Conservation (phyloP, 2,888 invertebrate genomes). For the Falcaria lacertinaria region DNA sequence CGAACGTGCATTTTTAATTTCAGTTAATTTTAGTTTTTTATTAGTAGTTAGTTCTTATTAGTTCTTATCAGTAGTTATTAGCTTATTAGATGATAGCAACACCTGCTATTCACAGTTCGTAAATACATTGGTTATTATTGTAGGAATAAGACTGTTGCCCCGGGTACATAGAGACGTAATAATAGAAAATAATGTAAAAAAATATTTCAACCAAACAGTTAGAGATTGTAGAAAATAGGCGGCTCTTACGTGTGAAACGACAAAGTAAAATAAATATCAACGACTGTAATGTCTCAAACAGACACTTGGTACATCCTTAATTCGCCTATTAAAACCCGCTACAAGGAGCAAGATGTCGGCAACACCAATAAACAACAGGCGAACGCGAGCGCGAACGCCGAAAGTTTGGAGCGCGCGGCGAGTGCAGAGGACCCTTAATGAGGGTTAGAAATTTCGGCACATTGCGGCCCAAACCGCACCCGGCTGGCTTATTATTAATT, state of each 20-base stretch:
- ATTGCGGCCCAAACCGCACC: conserved; percentile 75
- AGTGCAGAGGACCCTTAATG: conserved; percentile 76
- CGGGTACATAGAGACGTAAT: no score
- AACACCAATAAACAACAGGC: conserved; percentile 72
- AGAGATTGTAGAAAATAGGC: no score
- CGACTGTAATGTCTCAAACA: conserved; percentile 25
- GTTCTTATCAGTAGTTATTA: no score
- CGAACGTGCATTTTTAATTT: no score
- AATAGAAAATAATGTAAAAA: no score
- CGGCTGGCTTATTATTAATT: conserved; percentile 80
- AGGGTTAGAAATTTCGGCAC: conserved; percentile 78
- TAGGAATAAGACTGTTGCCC: no score
- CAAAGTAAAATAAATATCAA: conserved; percentile 39
- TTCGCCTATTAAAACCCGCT: conserved; percentile 69
- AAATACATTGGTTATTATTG: no score
- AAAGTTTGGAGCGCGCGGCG: conserved; percentile 70
- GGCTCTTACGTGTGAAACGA: conserved; percentile 19
- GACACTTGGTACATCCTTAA: conserved; percentile 65
- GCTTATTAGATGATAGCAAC: no score
- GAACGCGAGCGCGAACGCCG: conserved; percentile 66
- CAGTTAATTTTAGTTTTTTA: no score
- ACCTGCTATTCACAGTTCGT: no score
- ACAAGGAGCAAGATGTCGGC: conserved; percentile 66
- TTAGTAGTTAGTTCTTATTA: no score
- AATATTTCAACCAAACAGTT: no score